Conservation (phyloP, 2,797 vertebrate genomes). For the Fratercula arctica region DNA sequence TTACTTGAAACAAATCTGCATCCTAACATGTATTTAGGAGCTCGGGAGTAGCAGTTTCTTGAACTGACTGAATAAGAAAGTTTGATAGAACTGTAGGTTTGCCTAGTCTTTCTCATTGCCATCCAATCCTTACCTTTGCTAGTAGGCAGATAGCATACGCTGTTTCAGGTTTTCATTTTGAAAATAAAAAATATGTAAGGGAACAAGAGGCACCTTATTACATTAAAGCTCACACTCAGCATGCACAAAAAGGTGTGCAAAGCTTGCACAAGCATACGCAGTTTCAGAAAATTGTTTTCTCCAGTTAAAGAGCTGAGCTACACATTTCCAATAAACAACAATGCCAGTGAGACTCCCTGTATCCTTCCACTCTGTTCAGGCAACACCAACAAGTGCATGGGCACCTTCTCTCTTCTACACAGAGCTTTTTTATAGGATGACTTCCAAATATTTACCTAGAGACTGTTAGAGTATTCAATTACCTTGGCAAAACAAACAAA, state of each 20-base stretch:
- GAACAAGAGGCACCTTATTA: background rate
- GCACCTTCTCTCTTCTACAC: background rate
- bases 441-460: background rate
- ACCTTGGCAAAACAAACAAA: background rate
- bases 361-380: background rate
- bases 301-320: background rate
- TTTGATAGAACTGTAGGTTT: background rate
- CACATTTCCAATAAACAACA: background rate
- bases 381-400: background rate
- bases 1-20: background rate
- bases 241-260: background rate
- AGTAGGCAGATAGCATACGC: background rate
- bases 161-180: background rate
- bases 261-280: background rate
- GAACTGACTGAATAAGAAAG: background rate
- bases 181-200: background rate
- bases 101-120: background rate
- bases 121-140: background rate
- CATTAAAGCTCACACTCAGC: background rate
- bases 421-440: background rate
- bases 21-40: background rate
- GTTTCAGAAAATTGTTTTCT: background rate
- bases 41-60: background rate
- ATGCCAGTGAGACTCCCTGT: accelerated
- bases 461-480: background rate